Evolutionary conservation across 2,888 invertebrate genomes (phyloP), one percentile per base, ranked within the genome.

Genomic region (Orthosia gracilis): DNA sequence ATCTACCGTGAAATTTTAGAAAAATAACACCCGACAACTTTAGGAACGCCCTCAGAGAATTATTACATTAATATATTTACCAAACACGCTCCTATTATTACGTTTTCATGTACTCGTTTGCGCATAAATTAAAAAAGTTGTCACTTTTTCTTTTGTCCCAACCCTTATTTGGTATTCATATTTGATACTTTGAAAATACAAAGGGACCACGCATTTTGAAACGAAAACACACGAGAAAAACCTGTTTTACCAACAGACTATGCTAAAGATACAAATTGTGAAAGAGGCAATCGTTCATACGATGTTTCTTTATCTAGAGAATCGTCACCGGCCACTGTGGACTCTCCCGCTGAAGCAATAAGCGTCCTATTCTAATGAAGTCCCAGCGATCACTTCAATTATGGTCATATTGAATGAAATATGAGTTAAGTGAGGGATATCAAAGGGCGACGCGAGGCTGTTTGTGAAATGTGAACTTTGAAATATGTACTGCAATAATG

Each of bases 141-240:
- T 93, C 95, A 94, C 93, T 94, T 94, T 94, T 95, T 95, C 95
- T 95, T 95, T 96, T 96, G 95, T 96, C 92, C 94, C 93, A 93
- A 94, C 96, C 96, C 96, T 96, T 95, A 96, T 96, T 96, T 96
- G 95, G 96, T 96, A 96, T 96, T 96, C 96, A 96, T 96, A 95
- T 96, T 96, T 95, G 95, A 95, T 94, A 94, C 94, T 96, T 94
- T 93, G 95, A 91, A 94, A 94, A 92, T 93, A 96, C 95, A 96
- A 96, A 95, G 95, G 94, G 94, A 93, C 92, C 90, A 89, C 91
- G 93, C 91, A 91, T 93, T 94, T 93, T 93, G 90, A 92, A 94
- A 94, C 90, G 94, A 93, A 94, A 94, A 95, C 92, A 95, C 91
- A 93, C 92, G 91, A 91, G 94, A 90, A 95, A 95, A 96, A 96